Conservation (phyloP, 2,888 invertebrate species). For the Patella ulyssiponensis region DNA sequence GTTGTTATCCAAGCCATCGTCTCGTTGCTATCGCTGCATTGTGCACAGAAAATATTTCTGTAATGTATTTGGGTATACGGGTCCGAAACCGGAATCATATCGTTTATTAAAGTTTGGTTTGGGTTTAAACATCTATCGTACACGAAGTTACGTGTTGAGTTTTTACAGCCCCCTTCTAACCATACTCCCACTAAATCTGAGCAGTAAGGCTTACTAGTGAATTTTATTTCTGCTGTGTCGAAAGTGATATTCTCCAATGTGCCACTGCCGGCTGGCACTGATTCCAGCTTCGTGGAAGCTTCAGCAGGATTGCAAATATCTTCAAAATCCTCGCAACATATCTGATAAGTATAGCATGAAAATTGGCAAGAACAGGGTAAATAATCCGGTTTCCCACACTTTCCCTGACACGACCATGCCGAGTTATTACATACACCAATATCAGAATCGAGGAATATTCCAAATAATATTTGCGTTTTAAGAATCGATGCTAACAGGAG, state of each 20-base stretch:
- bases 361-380: slow-evolving; percentile 20
- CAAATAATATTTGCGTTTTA: too few relatives aligned
- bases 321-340: slow-evolving; percentile 17
- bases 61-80: slow-evolving; percentile 11
- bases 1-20: not conserved
- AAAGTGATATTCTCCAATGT: too few relatives aligned
- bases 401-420: not conserved
- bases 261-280: not conserved
- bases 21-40: not conserved
- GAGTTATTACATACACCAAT: not conserved
- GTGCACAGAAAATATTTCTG: slow-evolving; percentile 15
- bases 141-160: not conserved
- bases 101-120: not conserved
- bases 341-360: slow-evolving; percentile 14
- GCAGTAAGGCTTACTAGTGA: not conserved
- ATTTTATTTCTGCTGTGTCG: too few relatives aligned
- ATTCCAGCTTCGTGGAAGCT: not conserved
- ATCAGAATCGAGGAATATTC: too few relatives aligned
- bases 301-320: not conserved
- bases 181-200: not conserved
- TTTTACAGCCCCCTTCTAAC: not conserved
- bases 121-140: not conserved
- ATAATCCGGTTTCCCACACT: not conserved
- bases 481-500: too few relatives aligned
- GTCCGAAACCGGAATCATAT: slow-evolving; percentile 18